Evolutionary conservation across 2,888 invertebrate genomes (phyloP), one percentile per base, ranked within the genome.

Genomic region (Koerneria pararmatus): DNA sequence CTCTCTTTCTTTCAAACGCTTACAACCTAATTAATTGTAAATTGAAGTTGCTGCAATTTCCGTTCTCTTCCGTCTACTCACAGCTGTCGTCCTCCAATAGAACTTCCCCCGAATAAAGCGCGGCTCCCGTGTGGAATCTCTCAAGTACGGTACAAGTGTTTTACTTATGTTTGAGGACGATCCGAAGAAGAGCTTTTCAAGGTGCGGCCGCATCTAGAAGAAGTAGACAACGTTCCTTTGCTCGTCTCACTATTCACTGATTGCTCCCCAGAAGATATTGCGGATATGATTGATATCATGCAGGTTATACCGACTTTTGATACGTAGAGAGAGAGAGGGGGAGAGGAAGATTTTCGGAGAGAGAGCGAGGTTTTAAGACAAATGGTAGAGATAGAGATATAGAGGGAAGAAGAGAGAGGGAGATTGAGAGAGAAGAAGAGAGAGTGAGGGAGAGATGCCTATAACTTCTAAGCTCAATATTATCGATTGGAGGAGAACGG

Each of bases 241-340:
- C 88, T 95, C 65, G 97, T 98, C 24, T 95, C 95, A 0, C 88
- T 98, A 15, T 98, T 97, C 85, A 98, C 97, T 0, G 97, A 98
- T 86, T 97, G 95, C 86, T 92, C 91, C 1, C 89, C 93, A n/a
- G 87, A 89, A 24, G 92, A 92, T 19, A 94, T 93, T 0, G 88
- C 89, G 35, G 91, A 91, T 85, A 97, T 97, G 97, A 82, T 87
- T 32, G 78, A 81, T 78, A 95, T 97, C 68, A 95, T 97, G 93
- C 91, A 92, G 84, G 74, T 73, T 15, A 15, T 31, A 32, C 2
- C 24, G 49, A 19, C n/a, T 46, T 65, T 37, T 24, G 1, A 6
- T 27, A 6, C 27, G 59, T 4, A 34, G 35, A 22, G 2, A n/a
- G 15, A 27, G 3, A 8, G 22, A 56, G 27, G 6, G 27, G 11